Evolutionary conservation across 2,113 vertebrate species (phyloP).

Genomic region (Megalops atlanticus): DNA sequence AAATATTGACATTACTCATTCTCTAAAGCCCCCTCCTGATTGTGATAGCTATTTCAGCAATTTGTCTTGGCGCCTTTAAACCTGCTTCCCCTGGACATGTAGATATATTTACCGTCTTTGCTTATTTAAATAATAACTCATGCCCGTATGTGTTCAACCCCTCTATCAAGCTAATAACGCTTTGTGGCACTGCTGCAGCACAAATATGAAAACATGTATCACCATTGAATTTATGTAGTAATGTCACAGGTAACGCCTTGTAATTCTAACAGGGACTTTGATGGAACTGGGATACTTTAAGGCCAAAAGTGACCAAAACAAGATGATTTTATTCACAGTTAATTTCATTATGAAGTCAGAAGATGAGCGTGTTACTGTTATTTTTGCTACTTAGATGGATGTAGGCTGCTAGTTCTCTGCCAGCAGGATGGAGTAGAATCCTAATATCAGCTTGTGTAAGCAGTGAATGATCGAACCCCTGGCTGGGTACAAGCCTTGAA

Average conservation of each 20-base stretch:
- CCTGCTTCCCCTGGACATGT: constrained; percentile 46
- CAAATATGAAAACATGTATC: constrained; percentile 78
- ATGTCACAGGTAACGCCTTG: constrained; percentile 65
- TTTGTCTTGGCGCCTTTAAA: constrained; percentile 41
- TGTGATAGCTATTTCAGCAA: constrained; percentile 46
- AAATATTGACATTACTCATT: constrained; percentile 47
- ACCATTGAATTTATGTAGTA: constrained; percentile 72
- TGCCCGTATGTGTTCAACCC: constrained; percentile 60
- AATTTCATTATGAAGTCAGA: too few species aligned
- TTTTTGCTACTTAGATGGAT: neutral
- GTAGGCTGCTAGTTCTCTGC: neutral
- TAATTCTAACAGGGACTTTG: constrained; percentile 54
- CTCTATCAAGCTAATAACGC: constrained; percentile 70
- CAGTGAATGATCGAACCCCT: neutral
- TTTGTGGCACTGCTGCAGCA: constrained; percentile 64
- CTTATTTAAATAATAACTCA: constrained; percentile 71
- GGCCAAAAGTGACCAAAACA: too few species aligned
- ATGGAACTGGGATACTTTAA: constrained; percentile 71
- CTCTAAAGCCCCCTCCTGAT: constrained; percentile 22
- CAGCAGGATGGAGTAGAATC: constrained; percentile 1
- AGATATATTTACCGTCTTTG: constrained; percentile 58
- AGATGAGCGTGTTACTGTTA: too few species aligned
- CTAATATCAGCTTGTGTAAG: neutral
- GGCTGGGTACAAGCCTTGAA: neutral
- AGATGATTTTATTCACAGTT: neutral